These are phyloP conservation scores for Uria lomvia DNA, from an alignment of 2,113 vertebrate genomes.

Conservation along the genomic window DNA sequence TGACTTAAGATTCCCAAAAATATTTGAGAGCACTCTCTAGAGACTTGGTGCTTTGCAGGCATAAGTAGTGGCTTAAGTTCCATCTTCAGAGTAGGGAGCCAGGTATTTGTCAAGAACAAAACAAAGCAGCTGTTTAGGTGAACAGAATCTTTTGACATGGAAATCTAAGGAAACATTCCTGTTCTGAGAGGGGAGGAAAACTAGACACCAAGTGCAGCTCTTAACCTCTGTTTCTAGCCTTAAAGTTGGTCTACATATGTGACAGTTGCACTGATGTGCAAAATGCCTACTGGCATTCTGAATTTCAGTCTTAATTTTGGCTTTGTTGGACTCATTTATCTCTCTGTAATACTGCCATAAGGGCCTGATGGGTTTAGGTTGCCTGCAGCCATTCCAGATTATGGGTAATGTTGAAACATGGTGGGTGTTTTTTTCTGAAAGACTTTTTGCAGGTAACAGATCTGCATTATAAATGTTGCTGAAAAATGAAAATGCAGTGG, in stretches of 20 bases:
- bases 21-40: neutral
- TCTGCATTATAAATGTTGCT: neutral
- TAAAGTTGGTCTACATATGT: neutral
- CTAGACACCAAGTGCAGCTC: neutral
- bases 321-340: neutral
- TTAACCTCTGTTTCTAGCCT: neutral
- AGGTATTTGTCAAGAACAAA: neutral
- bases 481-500: neutral
- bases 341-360: neutral
- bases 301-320: neutral
- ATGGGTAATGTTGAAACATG: neutral
- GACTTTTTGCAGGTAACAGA: neutral
- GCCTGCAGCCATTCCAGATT: neutral
- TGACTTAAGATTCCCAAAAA: neutral
- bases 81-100: neutral
- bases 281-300: neutral
- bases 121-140: neutral
- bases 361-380: neutral
- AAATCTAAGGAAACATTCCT: neutral
- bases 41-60: neutral
- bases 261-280: neutral
- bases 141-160: neutral
- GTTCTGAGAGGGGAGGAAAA: neutral
- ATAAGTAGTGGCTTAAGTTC: neutral
- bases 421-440: neutral